Evolutionary conservation across 2,888 invertebrate genomes (phyloP), one percentile per base, ranked within the genome.

Genomic region (Cataglyphis livida): DNA sequence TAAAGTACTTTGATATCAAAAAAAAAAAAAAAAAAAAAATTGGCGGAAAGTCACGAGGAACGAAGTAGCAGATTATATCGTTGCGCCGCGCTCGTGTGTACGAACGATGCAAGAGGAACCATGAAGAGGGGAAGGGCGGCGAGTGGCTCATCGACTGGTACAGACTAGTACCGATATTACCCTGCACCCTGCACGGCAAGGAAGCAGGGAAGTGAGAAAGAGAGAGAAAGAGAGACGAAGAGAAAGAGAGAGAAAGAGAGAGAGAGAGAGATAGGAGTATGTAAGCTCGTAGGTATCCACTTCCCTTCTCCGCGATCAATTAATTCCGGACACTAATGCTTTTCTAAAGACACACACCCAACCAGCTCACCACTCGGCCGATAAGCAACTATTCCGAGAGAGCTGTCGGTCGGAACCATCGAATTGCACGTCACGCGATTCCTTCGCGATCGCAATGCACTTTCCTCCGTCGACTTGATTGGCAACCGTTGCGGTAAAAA

Each of bases 101-200:
- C 92, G 88, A 87, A 89, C 92, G 89, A 90, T 91, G 91, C 91
- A 90, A 92, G 90, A 88, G 82, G 82, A 89, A 74, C 75, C 82
- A 81, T 78, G 88, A 81, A 83, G 85, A 85, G 85, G 82, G 85
- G 89, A 86, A 86, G 90, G 73, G 88, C 81, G 90, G 90, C 89
- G 91, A 91, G 92, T 91, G 92, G 92, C 91, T 92, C 91, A 90
- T 93, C 91, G 93, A 91, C 93, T 94, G 93, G 93, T 91, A 94
- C 94, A 90, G 92, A 90, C 92, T 93, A 94, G 94, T 92, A 94
- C 94, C 92, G 91, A 93, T 94, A 94, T 94, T 93, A 93, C 92
- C 93, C 91, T 90, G 91, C 89, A 90, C 91, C 90, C 78, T 78
- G 73, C 90, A 90, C 90, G 81, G 74, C 85, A 82, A 87, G 79